Conservation (phyloP, 1,140 invertebrate species). For the Brachionus koreanus region DNA sequence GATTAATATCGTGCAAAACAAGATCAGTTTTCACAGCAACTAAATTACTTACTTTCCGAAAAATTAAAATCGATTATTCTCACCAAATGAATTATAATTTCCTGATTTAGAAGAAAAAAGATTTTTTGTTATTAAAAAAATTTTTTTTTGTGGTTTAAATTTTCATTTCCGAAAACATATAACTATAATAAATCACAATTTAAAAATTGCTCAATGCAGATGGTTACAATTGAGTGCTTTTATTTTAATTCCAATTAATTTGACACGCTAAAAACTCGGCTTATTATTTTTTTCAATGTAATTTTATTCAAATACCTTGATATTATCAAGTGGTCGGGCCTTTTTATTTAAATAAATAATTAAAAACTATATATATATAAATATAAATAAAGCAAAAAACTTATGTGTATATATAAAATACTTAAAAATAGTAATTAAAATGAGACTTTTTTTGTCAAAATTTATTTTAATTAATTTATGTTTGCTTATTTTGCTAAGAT, state of each 20-base stretch:
- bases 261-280: not conserved
- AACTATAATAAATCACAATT: not conserved
- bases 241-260: not conserved
- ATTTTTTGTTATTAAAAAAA: not conserved
- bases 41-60: not conserved
- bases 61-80: not conserved
- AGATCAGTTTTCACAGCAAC: not conserved
- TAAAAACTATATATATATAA: too few relatives aligned
- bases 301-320: not conserved
- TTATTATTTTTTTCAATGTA: not conserved
- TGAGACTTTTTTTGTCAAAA: not conserved
- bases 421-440: not conserved
- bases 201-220: not conserved
- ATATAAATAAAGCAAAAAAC: too few relatives aligned
- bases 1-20: not conserved
- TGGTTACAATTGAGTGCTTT: not conserved
- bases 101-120: not conserved
- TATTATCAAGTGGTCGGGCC: not conserved
- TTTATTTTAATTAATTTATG: not conserved
- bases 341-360: not conserved
- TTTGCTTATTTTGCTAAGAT: not conserved
- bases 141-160: too few relatives aligned
- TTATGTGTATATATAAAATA: not conserved
- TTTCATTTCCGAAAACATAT: not conserved
- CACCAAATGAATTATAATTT: not conserved